Percentiles rank a stretch among this genome's conserved stretches.
These are phyloP conservation scores for Prosapia bicincta DNA, from an alignment of 2,888 invertebrate species.

Conservation along the genomic window DNA sequence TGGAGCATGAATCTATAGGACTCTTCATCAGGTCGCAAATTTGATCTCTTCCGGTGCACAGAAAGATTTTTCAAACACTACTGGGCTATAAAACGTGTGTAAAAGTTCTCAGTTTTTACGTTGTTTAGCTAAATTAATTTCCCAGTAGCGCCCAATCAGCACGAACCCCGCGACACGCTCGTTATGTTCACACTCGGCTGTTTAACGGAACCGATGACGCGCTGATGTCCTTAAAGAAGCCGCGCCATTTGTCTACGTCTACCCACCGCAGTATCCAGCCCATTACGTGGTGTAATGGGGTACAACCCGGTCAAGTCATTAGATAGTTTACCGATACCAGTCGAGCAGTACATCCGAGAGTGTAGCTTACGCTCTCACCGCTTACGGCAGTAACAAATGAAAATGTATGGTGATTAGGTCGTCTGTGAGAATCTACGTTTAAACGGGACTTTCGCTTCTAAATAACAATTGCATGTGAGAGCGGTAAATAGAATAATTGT, in stretches of 20 bases:
- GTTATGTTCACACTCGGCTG: not conserved
- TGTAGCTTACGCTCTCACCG: not conserved
- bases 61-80: too few species aligned
- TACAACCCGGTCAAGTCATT: not conserved
- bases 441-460: too few species aligned
- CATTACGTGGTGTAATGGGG: not conserved
- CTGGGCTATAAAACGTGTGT: too few species aligned
- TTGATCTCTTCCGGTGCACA: too few species aligned
- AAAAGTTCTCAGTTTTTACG: too few species aligned
- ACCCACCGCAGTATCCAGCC: not conserved
- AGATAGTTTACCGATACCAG: not conserved
- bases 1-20: too few species aligned
- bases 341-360: not conserved
- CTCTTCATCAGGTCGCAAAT: too few species aligned
- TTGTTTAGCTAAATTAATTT: too few species aligned
- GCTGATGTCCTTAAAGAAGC: not conserved
- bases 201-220: not conserved
- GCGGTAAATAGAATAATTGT: too few species aligned
- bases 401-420: not conserved
- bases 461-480: too few species aligned
- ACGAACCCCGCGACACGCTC: not conserved
- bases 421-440: too few species aligned
- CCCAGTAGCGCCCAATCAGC: too few species aligned
- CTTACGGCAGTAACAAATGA: not conserved
- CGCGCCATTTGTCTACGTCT: not conserved